phyloP scores from a whole-genome alignment of 1,140 invertebrate genomes.

The Zaprionus capensis region DNA sequence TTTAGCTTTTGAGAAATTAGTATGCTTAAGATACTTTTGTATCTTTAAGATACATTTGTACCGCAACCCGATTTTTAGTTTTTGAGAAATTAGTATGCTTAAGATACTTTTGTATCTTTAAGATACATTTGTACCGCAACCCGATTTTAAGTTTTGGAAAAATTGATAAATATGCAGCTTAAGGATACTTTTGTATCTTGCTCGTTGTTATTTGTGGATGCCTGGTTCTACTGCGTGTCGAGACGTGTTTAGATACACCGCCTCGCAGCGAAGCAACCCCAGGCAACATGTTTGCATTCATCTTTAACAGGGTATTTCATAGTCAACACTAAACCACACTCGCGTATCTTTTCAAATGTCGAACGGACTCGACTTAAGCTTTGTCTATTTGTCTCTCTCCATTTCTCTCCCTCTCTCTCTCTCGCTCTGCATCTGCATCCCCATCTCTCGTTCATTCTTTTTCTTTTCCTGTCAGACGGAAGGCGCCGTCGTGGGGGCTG shows the following conservation, averaged over 20 bases:
- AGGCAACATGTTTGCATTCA: neutral
- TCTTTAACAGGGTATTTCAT: neutral
- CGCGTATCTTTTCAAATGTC: constrained; percentile 15
- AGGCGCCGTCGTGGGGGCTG: constrained; percentile 31
- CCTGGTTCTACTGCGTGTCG: neutral
- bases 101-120: too few species aligned
- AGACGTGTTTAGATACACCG: neutral
- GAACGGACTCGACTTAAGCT: neutral
- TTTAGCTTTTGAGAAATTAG: too few species aligned
- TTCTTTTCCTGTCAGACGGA: constrained; percentile 27
- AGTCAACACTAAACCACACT: neutral
- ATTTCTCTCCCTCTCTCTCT: neutral
- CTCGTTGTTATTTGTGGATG: neutral
- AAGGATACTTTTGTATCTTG: neutral
- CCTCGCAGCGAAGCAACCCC: neutral
- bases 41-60: too few species aligned
- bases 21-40: too few species aligned
- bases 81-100: too few species aligned
- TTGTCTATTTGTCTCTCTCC: neutral
- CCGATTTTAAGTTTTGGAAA: too few species aligned
- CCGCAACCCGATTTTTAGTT: too few species aligned
- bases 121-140: too few species aligned
- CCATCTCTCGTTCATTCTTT: neutral
- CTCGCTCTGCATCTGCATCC: neutral
- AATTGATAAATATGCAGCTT: too few species aligned